phyloP scores from a whole-genome alignment of 2,113 vertebrate genomes.

The Tringa solitaria region DNA sequence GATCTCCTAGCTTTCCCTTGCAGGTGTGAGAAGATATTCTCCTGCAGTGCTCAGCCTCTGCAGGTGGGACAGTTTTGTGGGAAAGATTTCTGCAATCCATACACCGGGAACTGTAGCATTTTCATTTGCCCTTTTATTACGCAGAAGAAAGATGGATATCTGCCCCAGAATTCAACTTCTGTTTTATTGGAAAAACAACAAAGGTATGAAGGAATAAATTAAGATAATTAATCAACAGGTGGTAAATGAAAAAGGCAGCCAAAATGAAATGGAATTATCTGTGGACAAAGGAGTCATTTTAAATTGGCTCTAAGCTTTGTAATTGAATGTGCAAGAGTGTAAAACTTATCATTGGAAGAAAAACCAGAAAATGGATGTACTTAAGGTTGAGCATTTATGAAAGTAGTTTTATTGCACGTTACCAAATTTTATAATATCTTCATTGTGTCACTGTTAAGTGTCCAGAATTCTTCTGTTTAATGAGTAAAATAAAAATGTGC shows the following conservation, averaged over 20 bases:
- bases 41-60: background rate
- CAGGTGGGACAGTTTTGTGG: background rate
- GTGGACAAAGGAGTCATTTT: background rate
- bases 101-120: rapidly evolving
- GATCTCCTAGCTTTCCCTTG: background rate
- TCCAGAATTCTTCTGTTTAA: slow-evolving; percentile 24
- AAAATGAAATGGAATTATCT: background rate
- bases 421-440: slow-evolving; percentile 23
- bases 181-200: background rate
- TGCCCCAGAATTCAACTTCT: background rate
- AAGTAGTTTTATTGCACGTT: background rate
- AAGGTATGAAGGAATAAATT: background rate
- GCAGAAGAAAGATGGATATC: background rate
- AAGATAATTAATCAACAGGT: background rate
- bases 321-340: background rate
- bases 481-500: slow-evolving; percentile 24
- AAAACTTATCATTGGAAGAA: background rate
- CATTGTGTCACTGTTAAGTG: slow-evolving; percentile 4
- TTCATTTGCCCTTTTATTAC: background rate
- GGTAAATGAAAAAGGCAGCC: background rate
- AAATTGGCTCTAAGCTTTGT: background rate
- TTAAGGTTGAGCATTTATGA: background rate
- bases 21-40: background rate
- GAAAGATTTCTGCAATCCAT: background rate
- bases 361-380: background rate